Evolutionary conservation across 2,113 vertebrate genomes (phyloP).

Genomic region (Propithecus coquereli): DNA sequence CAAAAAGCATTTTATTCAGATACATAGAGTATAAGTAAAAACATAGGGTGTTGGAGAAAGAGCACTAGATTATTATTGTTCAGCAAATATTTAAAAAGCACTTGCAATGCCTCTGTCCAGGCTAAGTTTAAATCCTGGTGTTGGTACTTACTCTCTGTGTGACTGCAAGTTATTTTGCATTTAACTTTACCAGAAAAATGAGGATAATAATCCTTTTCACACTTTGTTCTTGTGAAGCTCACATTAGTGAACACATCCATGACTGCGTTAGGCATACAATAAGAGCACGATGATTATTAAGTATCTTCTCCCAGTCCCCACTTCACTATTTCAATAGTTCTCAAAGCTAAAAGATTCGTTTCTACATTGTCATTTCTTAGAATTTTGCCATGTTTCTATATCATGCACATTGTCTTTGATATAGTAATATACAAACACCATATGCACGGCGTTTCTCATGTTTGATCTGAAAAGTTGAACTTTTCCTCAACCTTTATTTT

Average conservation of each 20-base stretch:
- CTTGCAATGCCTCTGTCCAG: not conserved
- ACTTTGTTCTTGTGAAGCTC: not conserved
- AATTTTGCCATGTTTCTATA: not conserved
- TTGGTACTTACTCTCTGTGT: not conserved
- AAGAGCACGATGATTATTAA: not conserved
- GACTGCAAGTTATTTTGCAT: not conserved
- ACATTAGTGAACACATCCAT: not conserved
- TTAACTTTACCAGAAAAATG: not conserved
- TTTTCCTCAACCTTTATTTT: constrained; percentile 79
- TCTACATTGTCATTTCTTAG: not conserved
- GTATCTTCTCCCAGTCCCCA: not conserved
- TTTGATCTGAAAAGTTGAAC: constrained; percentile 69
- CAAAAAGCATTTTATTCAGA: not conserved
- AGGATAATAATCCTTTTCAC: not conserved
- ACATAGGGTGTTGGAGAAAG: not conserved
- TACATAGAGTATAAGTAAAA: not conserved
- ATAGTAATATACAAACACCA: constrained; percentile 45
- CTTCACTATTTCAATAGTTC: not conserved
- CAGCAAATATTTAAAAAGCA: no score
- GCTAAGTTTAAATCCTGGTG: not conserved
- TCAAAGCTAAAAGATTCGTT: not conserved
- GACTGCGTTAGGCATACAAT: not conserved
- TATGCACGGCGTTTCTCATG: constrained; percentile 50
- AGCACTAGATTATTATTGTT: not conserved
- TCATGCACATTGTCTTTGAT: not conserved